phyloP scores from a whole-genome alignment of 2,888 invertebrate genomes.

The Leucophora obtusa region DNA sequence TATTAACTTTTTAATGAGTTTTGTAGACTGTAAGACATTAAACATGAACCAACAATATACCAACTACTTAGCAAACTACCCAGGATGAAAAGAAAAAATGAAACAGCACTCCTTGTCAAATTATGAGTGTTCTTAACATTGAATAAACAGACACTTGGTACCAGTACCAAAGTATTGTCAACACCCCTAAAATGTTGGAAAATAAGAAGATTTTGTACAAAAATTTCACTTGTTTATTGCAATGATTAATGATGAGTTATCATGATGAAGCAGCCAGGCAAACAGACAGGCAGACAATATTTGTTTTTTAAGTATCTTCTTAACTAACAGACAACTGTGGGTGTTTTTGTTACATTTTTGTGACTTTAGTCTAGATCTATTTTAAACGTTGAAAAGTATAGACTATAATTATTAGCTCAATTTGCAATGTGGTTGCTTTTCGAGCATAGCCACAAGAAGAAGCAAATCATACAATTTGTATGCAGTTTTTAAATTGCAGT shows the following conservation, averaged over 20 bases:
- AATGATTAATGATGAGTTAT: conserved; percentile 59
- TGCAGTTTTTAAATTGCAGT: neutral
- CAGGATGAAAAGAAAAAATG: neutral
- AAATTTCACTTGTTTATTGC: conserved; percentile 41
- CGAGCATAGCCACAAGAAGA: neutral
- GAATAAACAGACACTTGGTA: neutral
- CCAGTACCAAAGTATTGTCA: neutral
- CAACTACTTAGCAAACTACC: neutral
- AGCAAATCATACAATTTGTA: neutral
- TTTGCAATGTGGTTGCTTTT: conserved; percentile 18
- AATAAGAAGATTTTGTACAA: neutral
- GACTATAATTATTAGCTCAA: conserved; percentile 26
- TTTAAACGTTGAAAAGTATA: conserved; percentile 15
- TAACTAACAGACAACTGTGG: conserved; percentile 18
- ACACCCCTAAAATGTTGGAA: neutral
- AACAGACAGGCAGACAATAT: conserved; percentile 12
- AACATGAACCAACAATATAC: neutral
- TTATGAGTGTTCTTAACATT: conserved; percentile 1
- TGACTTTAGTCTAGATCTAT: neutral
- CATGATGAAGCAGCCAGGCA: conserved; percentile 35
- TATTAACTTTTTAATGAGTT: conserved; percentile 59
- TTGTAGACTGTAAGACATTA: neutral
- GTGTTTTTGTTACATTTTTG: neutral
- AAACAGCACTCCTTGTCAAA: neutral
- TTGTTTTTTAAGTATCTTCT: neutral